Conservation (phyloP, 2,797 vertebrate species). For the Gymnocypris eckloni region DNA sequence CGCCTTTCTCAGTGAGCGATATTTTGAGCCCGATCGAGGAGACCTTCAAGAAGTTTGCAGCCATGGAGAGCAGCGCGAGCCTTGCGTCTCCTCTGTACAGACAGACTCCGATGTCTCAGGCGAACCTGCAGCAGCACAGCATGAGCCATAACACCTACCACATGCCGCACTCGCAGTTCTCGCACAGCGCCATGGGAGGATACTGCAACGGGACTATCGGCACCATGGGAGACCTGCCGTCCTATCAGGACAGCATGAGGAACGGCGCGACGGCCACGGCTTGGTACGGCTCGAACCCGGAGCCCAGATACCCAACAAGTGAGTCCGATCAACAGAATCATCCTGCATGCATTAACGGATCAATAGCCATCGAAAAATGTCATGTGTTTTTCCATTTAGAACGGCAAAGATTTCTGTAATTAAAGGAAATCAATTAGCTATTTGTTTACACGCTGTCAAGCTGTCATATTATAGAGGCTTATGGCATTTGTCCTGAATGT, state of each 20-base stretch:
- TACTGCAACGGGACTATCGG: conserved; percentile 90
- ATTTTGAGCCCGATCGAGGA: conserved; percentile 96
- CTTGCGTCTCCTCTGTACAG: conserved; percentile 81
- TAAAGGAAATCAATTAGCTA: not conserved
- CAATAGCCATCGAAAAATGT: not conserved
- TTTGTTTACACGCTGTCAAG: not conserved
- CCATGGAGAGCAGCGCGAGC: conserved; percentile 81
- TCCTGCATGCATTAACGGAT: too few relatives aligned
- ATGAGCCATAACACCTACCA: conserved; percentile 77
- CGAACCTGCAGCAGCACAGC: conserved; percentile 77
- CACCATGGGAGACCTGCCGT: conserved; percentile 85
- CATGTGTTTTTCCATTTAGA: not conserved
- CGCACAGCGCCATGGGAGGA: conserved; percentile 84
- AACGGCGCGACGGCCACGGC: conserved; percentile 81
- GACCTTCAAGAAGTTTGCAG: conserved; percentile 89
- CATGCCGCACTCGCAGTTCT: conserved; percentile 86
- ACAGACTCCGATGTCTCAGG: conserved; percentile 74
- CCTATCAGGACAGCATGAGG: conserved; percentile 87
- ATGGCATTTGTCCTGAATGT: too few relatives aligned
- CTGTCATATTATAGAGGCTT: not conserved
- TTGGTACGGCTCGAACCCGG: conserved; percentile 88
- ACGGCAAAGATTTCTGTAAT: not conserved
- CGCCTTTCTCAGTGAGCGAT: conserved; percentile 93
- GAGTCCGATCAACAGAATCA: conserved; percentile 69
- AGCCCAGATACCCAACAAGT: conserved; percentile 91